Evolutionary conservation across 2,797 vertebrate genomes (phyloP).

Genomic region (Heteromormyrus szaboi): DNA sequence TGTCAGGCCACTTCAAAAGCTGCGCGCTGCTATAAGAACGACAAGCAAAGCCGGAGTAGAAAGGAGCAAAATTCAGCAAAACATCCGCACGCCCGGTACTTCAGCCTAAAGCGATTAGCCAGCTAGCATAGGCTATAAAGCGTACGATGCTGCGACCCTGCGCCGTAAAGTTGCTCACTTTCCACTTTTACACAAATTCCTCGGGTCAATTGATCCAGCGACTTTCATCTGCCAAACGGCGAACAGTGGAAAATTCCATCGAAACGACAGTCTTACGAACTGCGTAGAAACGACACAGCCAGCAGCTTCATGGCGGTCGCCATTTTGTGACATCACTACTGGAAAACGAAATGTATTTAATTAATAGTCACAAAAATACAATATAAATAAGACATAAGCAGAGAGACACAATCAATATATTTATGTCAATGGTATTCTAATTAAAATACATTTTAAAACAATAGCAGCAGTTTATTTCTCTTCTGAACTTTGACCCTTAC

Average conservation of each 20-base stretch:
- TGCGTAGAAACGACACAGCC: conserved; percentile 40
- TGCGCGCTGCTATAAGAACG: background rate
- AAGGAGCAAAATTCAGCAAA: background rate
- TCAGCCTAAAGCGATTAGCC: conserved; percentile 5
- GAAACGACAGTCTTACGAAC: conserved; percentile 34
- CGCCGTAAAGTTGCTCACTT: background rate
- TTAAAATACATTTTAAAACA: background rate
- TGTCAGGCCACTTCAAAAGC: background rate
- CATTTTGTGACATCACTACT: conserved; percentile 32
- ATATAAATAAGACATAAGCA: background rate
- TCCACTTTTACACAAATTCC: background rate
- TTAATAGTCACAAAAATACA: background rate
- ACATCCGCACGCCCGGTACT: conserved; percentile 15
- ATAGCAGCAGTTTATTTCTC: background rate
- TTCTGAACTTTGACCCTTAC: conserved; percentile 33
- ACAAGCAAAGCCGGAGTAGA: background rate
- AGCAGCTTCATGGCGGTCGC: conserved; percentile 26
- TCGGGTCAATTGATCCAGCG: background rate
- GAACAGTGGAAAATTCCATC: conserved; percentile 37
- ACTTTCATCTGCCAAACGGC: background rate
- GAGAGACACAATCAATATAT: background rate
- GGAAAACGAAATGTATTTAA: background rate
- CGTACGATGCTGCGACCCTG: background rate
- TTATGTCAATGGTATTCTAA: background rate
- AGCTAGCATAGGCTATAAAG: background rate